A percentile compares a stretch with the other conserved stretches of the same genome.
Evolutionary conservation across 2,797 vertebrate species (phyloP).

Genomic region (Pyrocephalus nanus): DNA sequence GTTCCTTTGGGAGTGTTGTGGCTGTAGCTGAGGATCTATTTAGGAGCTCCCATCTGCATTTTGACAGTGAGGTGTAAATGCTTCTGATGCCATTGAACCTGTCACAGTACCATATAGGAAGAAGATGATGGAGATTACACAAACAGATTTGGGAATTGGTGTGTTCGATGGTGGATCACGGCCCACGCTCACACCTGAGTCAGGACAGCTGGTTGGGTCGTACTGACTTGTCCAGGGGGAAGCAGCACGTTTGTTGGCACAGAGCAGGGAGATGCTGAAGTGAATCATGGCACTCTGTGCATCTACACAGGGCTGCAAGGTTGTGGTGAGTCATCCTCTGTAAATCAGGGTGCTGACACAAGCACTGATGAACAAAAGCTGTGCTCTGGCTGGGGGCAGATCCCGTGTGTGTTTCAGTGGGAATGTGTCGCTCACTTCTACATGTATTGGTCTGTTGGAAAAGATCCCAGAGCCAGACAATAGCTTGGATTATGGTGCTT

Average conservation of each 20-base stretch:
- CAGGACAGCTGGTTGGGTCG: background rate
- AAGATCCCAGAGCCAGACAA: background rate
- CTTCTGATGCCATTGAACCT: background rate
- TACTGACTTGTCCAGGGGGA: background rate
- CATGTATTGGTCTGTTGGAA: background rate
- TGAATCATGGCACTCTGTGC: background rate
- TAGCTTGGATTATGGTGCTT: background rate
- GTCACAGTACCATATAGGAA: background rate
- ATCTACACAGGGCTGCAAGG: background rate
- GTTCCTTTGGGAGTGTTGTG: background rate
- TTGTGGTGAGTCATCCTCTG: background rate
- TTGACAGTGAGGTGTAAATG: background rate
- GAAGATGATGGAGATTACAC: background rate
- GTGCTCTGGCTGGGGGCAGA: background rate
- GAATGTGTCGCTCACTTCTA: background rate
- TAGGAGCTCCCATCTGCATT: background rate
- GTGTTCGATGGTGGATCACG: background rate
- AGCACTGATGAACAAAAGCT: background rate
- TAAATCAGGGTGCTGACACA: background rate
- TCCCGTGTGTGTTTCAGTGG: background rate
- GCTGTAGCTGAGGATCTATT: background rate
- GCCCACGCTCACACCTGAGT: background rate
- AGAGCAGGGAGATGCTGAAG: background rate
- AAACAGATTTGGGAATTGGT: background rate
- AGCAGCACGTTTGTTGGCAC: background rate